phyloP scores from a whole-genome alignment of 1,140 invertebrate genomes.

The Trachymyrmex septentrionalis region DNA sequence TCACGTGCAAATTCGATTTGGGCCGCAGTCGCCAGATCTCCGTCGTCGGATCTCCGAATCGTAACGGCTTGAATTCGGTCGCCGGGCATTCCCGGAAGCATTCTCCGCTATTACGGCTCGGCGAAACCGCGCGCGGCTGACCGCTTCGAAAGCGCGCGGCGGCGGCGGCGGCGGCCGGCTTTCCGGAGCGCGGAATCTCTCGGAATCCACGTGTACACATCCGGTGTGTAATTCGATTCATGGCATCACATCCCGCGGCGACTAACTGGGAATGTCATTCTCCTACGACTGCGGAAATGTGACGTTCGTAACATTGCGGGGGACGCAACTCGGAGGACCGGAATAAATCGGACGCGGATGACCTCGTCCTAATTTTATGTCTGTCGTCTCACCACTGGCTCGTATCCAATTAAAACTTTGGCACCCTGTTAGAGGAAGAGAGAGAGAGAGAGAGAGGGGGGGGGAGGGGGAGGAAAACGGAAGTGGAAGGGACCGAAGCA shows the following conservation, averaged over 20 bases:
- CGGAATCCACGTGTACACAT: constrained; percentile 65
- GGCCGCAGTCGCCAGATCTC: no score
- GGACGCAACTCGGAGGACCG: neutral
- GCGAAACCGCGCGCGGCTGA: constrained; percentile 60
- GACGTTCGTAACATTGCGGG: constrained; percentile 9
- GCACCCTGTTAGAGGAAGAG: constrained; percentile 4
- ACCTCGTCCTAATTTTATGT: constrained; percentile 50
- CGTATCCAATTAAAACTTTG: constrained; percentile 61
- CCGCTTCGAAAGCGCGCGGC: constrained; percentile 39
- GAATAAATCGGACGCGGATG: constrained; percentile 39
- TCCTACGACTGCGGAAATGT: neutral
- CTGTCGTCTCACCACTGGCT: neutral
- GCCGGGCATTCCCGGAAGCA: constrained; percentile 55
- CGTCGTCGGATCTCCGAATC: neutral
- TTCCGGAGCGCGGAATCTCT: constrained; percentile 26
- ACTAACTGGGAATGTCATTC: neutral
- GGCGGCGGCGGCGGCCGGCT: constrained; percentile 25
- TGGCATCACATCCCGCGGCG: constrained; percentile 1
- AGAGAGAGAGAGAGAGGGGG: neutral
- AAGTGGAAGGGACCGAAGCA: neutral
- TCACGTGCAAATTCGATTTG: constrained; percentile 70
- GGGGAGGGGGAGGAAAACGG: neutral
- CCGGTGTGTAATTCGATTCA: constrained; percentile 63
- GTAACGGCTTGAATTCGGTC: constrained; percentile 50
- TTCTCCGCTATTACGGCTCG: constrained; percentile 51